Conservation (phyloP, 2,888 invertebrate species). For the Entomobrya proxima region DNA sequence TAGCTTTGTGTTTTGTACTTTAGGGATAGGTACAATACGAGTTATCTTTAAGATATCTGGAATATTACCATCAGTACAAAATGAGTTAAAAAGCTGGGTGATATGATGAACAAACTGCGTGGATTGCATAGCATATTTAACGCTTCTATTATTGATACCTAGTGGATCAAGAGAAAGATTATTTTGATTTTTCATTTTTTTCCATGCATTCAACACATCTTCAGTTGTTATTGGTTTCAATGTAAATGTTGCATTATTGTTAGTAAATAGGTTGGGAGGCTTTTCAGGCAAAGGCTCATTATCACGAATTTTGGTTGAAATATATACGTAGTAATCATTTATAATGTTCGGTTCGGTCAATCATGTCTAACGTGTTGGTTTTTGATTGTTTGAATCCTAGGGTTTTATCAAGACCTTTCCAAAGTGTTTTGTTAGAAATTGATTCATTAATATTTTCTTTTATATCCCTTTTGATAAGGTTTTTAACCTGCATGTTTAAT, state of each 20-base stretch:
- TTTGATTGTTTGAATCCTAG: not conserved
- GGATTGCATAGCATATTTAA: not conserved
- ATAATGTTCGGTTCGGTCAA: not conserved
- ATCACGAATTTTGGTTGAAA: not conserved
- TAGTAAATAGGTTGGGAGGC: not conserved
- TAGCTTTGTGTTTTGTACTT: no score
- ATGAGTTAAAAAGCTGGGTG: constrained; percentile 3
- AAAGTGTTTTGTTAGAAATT: no score
- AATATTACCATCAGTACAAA: no score
- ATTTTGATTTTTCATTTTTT: constrained; percentile 16
- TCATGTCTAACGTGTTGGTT: not conserved
- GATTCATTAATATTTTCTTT: no score
- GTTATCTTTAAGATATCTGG: no score
- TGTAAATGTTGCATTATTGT: not conserved
- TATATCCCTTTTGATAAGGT: no score
- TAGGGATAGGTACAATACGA: no score
- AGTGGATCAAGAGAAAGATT: constrained; percentile 1
- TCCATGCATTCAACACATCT: constrained; percentile 36
- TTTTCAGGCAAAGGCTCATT: not conserved
- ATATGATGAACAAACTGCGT: not conserved
- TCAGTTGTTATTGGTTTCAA: not conserved
- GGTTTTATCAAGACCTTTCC: not conserved
- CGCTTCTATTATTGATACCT: not conserved
- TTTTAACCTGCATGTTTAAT: no score
- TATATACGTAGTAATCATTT: constrained; percentile 43